phyloP scores from a whole-genome alignment of 2,797 vertebrate species.

The Clarias platycephalus region DNA sequence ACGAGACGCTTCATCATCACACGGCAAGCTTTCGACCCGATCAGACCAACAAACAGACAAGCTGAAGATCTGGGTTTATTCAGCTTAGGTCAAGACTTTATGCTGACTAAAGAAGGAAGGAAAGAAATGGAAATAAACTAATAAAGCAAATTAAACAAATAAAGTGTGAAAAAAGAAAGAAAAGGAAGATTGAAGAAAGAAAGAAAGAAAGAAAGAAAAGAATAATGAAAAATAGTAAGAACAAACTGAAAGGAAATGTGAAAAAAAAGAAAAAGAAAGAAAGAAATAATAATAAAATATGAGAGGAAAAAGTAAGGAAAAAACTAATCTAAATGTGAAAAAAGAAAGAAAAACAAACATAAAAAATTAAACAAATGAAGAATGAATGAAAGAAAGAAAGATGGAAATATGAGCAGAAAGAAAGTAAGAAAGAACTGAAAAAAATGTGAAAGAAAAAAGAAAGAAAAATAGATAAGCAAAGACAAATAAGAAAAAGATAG shows the following conservation, averaged over 20 bases:
- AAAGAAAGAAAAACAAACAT: constrained; percentile 8
- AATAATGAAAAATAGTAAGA: no score
- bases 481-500: background rate
- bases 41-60: constrained; percentile 58
- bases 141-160: no score
- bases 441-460: background rate
- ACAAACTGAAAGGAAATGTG: no score
- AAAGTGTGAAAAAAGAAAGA: no score
- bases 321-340: background rate
- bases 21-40: constrained; percentile 45
- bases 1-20: constrained; percentile 18
- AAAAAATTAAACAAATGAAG: background rate
- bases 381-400: background rate
- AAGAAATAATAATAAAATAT: background rate
- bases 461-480: background rate
- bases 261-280: constrained; percentile 22
- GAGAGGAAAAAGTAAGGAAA: background rate
- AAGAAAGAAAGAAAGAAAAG: background rate
- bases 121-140: background rate
- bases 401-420: background rate
- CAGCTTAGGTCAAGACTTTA: background rate
- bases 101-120: background rate
- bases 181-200: no score
- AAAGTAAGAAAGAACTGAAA: background rate
- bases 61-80: background rate